Evolutionary conservation across 1,140 invertebrate genomes (phyloP).

Genomic region (Neodiprion lecontei): DNA sequence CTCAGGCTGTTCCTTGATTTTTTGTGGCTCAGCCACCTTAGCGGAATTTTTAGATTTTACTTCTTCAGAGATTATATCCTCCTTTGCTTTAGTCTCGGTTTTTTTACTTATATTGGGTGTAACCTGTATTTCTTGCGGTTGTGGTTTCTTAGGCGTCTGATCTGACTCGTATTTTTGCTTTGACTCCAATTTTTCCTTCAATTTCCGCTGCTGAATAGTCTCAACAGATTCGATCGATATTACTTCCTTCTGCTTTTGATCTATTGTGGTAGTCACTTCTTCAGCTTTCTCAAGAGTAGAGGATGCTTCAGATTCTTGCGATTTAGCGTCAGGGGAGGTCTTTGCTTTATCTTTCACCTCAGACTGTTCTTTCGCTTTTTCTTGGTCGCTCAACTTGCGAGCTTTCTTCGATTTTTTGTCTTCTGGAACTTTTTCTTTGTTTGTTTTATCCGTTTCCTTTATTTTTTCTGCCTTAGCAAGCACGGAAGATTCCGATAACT

Average conservation of each 20-base stretch:
- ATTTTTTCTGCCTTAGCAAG: not conserved
- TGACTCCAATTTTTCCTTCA: conserved; percentile 12
- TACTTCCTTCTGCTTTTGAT: not conserved
- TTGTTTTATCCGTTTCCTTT: conserved; percentile 4
- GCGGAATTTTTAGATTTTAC: conserved; percentile 8
- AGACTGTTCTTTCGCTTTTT: conserved; percentile 15
- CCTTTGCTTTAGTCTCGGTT: not conserved
- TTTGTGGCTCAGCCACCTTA: not conserved
- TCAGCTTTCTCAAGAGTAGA: conserved; percentile 18
- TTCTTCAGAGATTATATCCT: conserved; percentile 10
- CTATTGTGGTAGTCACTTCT: conserved; percentile 12
- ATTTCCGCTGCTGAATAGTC: conserved; percentile 10
- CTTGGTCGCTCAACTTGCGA: not conserved
- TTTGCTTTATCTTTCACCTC: conserved; percentile 20
- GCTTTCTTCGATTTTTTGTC: not conserved
- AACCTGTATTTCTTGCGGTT: not conserved
- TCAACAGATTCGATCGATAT: conserved; percentile 20
- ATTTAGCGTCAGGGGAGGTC: conserved; percentile 17
- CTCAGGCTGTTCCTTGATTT: conserved; percentile 8
- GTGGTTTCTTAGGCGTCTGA: not conserved
- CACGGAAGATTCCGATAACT: not conserved
- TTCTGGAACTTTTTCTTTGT: conserved; percentile 16
- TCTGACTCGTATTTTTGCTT: not conserved
- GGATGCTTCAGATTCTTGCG: conserved; percentile 10
- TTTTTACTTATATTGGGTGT: not conserved